Percentiles rank a stretch among this genome's conserved stretches.
phyloP scores from a whole-genome alignment of 2,113 vertebrate species.

The Thomomys bottae region DNA sequence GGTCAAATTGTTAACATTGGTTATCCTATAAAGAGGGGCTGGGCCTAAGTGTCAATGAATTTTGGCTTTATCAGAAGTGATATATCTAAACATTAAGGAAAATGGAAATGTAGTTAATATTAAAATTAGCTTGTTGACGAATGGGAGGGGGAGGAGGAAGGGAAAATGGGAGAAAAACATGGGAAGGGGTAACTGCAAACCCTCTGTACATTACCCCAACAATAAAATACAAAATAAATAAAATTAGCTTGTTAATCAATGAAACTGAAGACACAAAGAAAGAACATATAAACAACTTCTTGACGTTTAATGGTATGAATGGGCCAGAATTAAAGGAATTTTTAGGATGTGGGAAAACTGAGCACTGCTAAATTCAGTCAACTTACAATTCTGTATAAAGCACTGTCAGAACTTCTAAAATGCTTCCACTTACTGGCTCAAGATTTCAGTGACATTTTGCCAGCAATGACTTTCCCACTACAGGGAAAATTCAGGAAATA shows the following conservation, averaged over 20 bases:
- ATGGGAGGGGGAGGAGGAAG: too few species aligned
- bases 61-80: not conserved
- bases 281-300: not conserved
- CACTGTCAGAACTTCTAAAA: slow-evolving; percentile 58
- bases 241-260: slow-evolving; percentile 18
- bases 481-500: slow-evolving; percentile 62
- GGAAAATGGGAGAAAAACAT: too few species aligned
- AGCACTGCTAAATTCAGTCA: slow-evolving; percentile 59
- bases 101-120: not conserved
- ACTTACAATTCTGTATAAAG: slow-evolving; percentile 33
- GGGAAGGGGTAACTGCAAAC: too few species aligned
- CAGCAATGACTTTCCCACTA: slow-evolving; percentile 72
- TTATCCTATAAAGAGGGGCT: not conserved
- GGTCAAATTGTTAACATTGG: not conserved
- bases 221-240: too few species aligned
- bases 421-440: slow-evolving; percentile 62
- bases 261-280: not conserved
- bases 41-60: not conserved
- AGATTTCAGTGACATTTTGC: slow-evolving; percentile 38
- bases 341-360: slow-evolving; percentile 42
- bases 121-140: slow-evolving; percentile 32
- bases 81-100: not conserved
- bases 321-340: slow-evolving; percentile 40
- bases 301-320: not conserved
- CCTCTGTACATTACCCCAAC: too few species aligned